Percentiles rank a stretch among this genome's conserved stretches.
These are phyloP conservation scores for Caenorhabditis sulstoni DNA, from an alignment of 2,888 invertebrate species.

Conservation along the genomic window DNA sequence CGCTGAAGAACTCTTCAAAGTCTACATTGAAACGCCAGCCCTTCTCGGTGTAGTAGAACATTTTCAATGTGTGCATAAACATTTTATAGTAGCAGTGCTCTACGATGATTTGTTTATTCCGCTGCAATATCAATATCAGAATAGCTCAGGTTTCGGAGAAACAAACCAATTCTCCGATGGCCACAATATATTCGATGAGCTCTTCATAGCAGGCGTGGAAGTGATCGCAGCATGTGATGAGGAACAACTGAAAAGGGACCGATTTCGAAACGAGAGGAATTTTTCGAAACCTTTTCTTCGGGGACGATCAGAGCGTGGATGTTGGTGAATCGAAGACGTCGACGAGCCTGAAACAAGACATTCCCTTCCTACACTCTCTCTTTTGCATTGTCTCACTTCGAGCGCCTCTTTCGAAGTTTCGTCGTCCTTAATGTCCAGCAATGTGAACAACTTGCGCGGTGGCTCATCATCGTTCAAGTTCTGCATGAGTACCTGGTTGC, in stretches of 20 bases:
- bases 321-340: constrained; percentile 31
- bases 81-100: constrained; percentile 46
- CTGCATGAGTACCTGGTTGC: background rate
- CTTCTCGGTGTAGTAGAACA: constrained; percentile 53
- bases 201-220: constrained; percentile 38
- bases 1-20: constrained; percentile 49
- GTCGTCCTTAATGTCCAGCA: constrained; percentile 42
- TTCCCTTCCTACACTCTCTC: background rate
- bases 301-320: constrained; percentile 27
- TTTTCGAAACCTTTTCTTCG: constrained; percentile 23
- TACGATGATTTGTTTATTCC: constrained; percentile 50
- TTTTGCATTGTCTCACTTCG: constrained; percentile 16
- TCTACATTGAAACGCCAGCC: constrained; percentile 43
- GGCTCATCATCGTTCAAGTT: constrained; percentile 26
- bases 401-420: constrained; percentile 23
- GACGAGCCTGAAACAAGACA: constrained; percentile 23
- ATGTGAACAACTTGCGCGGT: constrained; percentile 26
- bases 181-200: constrained; percentile 36
- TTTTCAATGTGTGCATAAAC: constrained; percentile 53
- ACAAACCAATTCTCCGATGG: constrained; percentile 37
- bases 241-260: constrained; percentile 10
- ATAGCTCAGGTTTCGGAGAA: background rate
- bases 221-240: constrained; percentile 34
- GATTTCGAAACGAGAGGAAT: too few relatives aligned
- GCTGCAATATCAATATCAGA: constrained; percentile 25